Conservation (phyloP, 2,888 invertebrate species). For the Ametastegia equiseti region DNA sequence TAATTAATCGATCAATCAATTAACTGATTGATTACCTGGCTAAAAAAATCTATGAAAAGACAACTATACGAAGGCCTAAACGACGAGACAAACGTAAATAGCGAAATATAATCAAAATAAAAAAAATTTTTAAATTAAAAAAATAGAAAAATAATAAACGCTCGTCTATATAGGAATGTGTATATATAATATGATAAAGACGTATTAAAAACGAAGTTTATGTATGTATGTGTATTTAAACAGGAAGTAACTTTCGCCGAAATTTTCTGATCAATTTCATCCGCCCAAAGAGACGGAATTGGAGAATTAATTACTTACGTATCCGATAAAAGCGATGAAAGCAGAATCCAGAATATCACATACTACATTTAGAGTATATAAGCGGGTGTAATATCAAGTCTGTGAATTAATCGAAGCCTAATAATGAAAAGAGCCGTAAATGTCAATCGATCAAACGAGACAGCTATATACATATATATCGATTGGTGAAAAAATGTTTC, state of each 20-base stretch:
- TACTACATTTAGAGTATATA: background rate
- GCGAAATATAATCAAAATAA: slow-evolving; percentile 27
- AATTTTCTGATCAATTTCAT: background rate
- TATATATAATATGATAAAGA: background rate
- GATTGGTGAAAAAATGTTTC: background rate
- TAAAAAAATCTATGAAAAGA: background rate
- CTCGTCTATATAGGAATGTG: background rate
- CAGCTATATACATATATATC: background rate
- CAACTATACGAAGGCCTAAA: slow-evolving; percentile 17
- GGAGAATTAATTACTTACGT: background rate
- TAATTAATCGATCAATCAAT: slow-evolving; percentile 2
- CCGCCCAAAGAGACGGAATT: background rate
- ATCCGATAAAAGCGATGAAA: background rate
- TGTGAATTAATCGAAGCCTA: background rate
- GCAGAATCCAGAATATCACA: background rate
- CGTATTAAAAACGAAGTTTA: background rate
- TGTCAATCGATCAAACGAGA: slow-evolving; percentile 8
- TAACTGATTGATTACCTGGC: background rate
- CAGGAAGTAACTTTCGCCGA: slow-evolving; percentile 8
- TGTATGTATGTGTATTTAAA: background rate
- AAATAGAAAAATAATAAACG: background rate
- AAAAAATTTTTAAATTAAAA: too few species aligned
- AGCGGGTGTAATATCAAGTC: background rate
- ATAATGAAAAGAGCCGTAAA: background rate
- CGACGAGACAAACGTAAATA: slow-evolving; percentile 1